Percentiles rank a stretch among this genome's conserved stretches.
These are phyloP conservation scores for Piscicola geometra DNA, from an alignment of 2,888 invertebrate species.

Conservation along the genomic window DNA sequence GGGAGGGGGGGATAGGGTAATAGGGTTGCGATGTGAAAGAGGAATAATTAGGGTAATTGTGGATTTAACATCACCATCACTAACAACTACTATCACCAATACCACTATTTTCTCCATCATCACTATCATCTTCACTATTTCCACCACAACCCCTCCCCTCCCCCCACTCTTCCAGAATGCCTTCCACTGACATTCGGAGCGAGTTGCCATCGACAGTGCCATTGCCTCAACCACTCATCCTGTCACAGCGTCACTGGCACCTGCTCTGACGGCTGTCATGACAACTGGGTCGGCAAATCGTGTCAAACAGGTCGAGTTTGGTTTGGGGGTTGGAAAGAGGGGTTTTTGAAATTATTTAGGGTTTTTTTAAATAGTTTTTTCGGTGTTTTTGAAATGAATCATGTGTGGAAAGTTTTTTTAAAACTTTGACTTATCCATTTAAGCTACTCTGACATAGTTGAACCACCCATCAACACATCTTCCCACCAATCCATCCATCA, in stretches of 20 bases:
- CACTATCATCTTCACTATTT: no score
- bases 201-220: conserved; percentile 47
- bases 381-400: no score
- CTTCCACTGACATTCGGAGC: conserved; percentile 45
- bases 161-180: conserved; percentile 46
- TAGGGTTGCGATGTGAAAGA: no score
- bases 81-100: no score
- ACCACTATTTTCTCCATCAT: no score
- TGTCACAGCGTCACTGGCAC: conserved; percentile 48
- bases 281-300: conserved; percentile 46
- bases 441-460: neutral
- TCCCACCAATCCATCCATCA: no score
- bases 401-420: neutral
- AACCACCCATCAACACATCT: no score
- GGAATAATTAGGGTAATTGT: no score
- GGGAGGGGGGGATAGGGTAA: no score
- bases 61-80: neutral
- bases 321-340: neutral
- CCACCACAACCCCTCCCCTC: neutral
- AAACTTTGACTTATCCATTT: neutral
- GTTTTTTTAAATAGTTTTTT: no score
- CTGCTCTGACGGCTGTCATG: conserved; percentile 47
- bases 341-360: no score
- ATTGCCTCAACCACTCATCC: conserved; percentile 46
- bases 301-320: conserved; percentile 45